Percentiles rank a stretch among this genome's conserved stretches.
Conservation (phyloP, 2,888 invertebrate species). For the Resseliella maxima region DNA sequence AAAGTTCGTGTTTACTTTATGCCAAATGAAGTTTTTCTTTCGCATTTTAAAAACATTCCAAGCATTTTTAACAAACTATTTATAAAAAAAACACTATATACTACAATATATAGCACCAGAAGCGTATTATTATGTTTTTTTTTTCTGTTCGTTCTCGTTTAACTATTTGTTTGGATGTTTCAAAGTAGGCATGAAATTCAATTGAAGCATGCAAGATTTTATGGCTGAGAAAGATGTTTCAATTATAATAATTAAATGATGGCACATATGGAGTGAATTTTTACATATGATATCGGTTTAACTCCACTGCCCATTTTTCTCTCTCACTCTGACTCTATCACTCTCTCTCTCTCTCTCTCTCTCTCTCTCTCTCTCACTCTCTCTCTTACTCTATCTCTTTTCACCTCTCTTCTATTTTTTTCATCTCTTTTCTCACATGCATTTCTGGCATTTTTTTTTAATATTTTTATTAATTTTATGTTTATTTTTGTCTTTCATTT, state of each 20-base stretch:
- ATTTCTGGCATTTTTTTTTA: neutral
- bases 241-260: constrained; percentile 17
- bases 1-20: too few species aligned
- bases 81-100: too few species aligned
- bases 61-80: neutral
- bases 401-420: neutral
- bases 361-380: neutral
- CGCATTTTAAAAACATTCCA: neutral
- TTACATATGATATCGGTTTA: neutral
- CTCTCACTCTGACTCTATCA: too few species aligned
- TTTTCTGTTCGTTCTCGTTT: neutral
- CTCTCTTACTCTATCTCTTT: neutral
- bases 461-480: neutral
- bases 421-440: neutral
- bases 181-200: neutral
- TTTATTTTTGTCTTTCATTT: neutral
- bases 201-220: constrained; percentile 2
- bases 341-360: too few species aligned
- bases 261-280: constrained; percentile 9
- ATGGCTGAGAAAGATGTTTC: constrained; percentile 27
- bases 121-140: neutral
- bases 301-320: too few species aligned
- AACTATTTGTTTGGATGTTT: neutral
- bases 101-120: too few species aligned
- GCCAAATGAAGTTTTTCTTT: neutral